phyloP scores from a whole-genome alignment of 2,888 invertebrate genomes.

The Leucania comma region DNA sequence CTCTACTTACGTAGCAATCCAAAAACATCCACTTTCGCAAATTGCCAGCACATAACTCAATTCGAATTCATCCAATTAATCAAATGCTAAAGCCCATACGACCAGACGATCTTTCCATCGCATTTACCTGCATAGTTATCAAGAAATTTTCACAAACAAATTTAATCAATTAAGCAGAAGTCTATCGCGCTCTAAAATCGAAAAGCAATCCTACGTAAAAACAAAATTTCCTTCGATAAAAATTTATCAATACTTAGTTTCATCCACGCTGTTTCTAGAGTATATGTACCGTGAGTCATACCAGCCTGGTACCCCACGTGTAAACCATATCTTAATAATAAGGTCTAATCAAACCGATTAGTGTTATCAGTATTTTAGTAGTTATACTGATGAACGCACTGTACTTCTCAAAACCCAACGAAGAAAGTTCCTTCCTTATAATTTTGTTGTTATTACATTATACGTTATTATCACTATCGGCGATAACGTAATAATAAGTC shows the following conservation, averaged over 20 bases:
- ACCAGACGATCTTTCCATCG: background rate
- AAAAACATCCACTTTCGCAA: too few species aligned
- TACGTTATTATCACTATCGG: background rate
- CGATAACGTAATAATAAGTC: conserved; percentile 6
- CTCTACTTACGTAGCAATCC: too few species aligned
- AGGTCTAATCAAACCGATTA: conserved; percentile 24
- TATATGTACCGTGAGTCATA: conserved; percentile 23
- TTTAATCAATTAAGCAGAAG: conserved; percentile 8
- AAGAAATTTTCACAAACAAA: background rate
- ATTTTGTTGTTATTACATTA: background rate
- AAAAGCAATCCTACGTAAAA: background rate
- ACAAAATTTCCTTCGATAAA: background rate
- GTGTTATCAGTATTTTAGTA: conserved; percentile 27
- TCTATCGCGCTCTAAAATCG: background rate
- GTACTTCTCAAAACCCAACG: background rate
- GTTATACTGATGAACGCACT: conserved; percentile 1
- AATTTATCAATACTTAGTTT: conserved; percentile 7
- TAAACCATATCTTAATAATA: conserved; percentile 9
- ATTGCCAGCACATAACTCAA: background rate
- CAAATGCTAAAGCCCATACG: background rate
- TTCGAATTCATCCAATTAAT: background rate
- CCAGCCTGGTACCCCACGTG: conserved; percentile 29
- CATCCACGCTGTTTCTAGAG: background rate
- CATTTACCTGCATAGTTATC: conserved; percentile 11
- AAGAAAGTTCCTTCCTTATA: background rate